Evolutionary conservation across 2,797 vertebrate species (phyloP), one percentile per base, ranked within the genome.

Genomic region (Sciurus vulgaris): DNA sequence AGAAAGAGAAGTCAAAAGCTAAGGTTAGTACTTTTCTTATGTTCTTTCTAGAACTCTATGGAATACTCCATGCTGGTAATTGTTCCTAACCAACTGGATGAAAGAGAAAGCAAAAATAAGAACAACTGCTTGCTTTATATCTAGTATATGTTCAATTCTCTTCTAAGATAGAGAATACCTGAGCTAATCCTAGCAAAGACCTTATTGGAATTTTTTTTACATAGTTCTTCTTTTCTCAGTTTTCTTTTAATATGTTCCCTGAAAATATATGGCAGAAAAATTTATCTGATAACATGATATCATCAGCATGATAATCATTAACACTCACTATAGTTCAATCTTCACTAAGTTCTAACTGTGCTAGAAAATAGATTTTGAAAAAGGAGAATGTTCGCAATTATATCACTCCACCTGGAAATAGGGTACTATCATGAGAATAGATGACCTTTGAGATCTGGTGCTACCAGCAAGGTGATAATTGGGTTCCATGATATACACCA

Each of bases 81-180:
- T 95, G 51, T 81, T 95, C 44, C 59, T 76, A 59, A 92, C 89
- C 56, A 94, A 91, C 84, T 72, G 28, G 33, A 79, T 76, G 18
- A 92, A 93, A 87, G 65, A 86, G 22, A 88, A 89, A 89, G 35
- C 38, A 96, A 87, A 96, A 91, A 51, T 92, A 89, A 91, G 65
- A 94, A 88, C 11, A 73, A 65, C 0, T 3, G 26, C 11, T 89
- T 35, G 26, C 15, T 78, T 15, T 35, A 20, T 88, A 33, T 47
- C 85, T 56, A 93, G n/a, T 51, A 35, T 63, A 65, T 26, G 61
- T n/a, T 87, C n/a, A 86, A 33, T 81, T 63, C 22, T 56, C 33
- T 35, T 85, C 86, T 61, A 84, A 91, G 30, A 59, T n/a, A 86
- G 38, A 88, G 38, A 17, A 73, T 5, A 63, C 24, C 65, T 73